Percentiles rank a stretch among this genome's conserved stretches.
These are phyloP conservation scores for Caenorhabditis sp. DNA, from an alignment of 2,888 invertebrate species.

Conservation along the genomic window DNA sequence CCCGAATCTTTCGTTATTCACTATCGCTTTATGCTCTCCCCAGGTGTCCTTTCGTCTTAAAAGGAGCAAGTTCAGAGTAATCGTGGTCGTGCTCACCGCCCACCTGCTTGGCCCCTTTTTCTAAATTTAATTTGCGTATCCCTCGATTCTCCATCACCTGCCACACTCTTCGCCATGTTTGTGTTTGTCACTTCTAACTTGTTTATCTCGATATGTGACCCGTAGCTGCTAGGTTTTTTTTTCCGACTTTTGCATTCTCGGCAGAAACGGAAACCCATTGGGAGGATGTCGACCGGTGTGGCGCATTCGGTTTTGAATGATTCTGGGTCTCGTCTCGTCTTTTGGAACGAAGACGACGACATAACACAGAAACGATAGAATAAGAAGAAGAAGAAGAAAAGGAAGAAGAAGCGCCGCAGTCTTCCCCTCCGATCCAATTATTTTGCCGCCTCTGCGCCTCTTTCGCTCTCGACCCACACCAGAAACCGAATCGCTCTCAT, in stretches of 20 bases:
- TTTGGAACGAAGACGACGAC: neutral
- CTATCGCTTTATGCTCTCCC: neutral
- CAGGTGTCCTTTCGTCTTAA: slow-evolving; percentile 13
- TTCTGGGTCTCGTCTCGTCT: slow-evolving; percentile 2
- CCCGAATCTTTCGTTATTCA: slow-evolving; percentile 18
- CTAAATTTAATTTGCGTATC: slow-evolving; percentile 48
- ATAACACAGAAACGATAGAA: slow-evolving; percentile 29
- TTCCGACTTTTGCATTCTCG: too few relatives aligned
- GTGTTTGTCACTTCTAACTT: slow-evolving; percentile 50
- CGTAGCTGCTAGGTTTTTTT: too few relatives aligned
- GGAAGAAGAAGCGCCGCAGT: slow-evolving; percentile 27
- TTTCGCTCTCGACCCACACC: neutral
- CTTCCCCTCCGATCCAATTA: slow-evolving; percentile 44
- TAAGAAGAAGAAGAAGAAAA: slow-evolving; percentile 6
- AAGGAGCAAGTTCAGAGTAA: slow-evolving; percentile 6
- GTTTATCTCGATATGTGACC: too few relatives aligned
- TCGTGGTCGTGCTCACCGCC: slow-evolving; percentile 22
- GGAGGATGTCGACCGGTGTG: neutral
- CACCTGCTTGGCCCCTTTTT: slow-evolving; percentile 31
- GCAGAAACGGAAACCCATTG: too few relatives aligned
- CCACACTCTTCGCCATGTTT: slow-evolving; percentile 20
- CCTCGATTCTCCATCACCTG: neutral
- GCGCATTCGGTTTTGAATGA: neutral
- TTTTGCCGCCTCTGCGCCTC: slow-evolving; percentile 39
- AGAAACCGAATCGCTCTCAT: neutral